Evolutionary conservation across 1,140 invertebrate species (phyloP).

Genomic region (Conus ventricosus): DNA sequence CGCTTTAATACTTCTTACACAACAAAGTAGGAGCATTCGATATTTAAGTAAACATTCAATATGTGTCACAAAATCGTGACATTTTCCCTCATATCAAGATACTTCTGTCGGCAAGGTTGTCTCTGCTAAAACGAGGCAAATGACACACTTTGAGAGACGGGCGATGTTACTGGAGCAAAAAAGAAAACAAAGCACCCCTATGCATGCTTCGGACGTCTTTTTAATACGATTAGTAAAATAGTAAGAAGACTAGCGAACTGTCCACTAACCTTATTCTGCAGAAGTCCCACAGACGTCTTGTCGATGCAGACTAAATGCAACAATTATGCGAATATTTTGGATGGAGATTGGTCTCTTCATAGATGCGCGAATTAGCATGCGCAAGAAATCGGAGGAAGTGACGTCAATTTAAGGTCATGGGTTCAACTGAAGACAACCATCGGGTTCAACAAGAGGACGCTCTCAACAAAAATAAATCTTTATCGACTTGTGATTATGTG

Average conservation of each 20-base stretch:
- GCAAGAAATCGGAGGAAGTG: slow-evolving; percentile 50
- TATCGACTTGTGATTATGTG: too few species aligned
- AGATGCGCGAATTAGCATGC: slow-evolving; percentile 48
- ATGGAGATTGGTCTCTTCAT: slow-evolving; percentile 41
- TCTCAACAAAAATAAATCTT: too few species aligned
- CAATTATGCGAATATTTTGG: slow-evolving; percentile 42
- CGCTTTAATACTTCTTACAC: background rate
- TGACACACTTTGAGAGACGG: slow-evolving; percentile 46
- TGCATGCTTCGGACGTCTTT: background rate
- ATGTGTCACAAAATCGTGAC: slow-evolving; percentile 39
- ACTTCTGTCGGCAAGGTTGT: slow-evolving; percentile 47
- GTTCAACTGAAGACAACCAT: background rate
- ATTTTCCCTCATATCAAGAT: slow-evolving; percentile 37
- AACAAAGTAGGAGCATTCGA: background rate
- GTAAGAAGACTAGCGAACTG: background rate
- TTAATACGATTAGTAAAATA: background rate
- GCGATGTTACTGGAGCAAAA: slow-evolving; percentile 32
- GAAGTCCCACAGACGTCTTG: slow-evolving; percentile 27
- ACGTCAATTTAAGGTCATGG: slow-evolving; percentile 41
- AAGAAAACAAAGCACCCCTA: slow-evolving; percentile 34
- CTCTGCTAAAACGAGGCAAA: slow-evolving; percentile 57
- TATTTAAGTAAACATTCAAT: slow-evolving; percentile 37
- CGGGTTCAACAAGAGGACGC: background rate
- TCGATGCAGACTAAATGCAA: slow-evolving; percentile 31
- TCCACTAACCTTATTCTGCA: slow-evolving; percentile 29